Evolutionary conservation across 1,140 invertebrate genomes (phyloP).

Genomic region (Centruroides sculpturatus): DNA sequence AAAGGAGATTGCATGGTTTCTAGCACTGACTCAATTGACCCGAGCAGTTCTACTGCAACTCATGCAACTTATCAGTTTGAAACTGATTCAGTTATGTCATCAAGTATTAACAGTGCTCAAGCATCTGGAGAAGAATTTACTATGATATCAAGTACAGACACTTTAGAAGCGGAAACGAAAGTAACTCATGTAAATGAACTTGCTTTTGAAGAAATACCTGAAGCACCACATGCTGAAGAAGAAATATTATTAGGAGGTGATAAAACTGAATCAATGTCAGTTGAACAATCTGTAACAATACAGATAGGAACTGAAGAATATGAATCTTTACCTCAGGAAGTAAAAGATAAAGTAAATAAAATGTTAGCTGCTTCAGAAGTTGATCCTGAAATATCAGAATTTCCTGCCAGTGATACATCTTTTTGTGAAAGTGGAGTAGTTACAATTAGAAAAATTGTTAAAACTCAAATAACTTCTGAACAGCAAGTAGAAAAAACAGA

Average conservation of each 20-base stretch:
- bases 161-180: constrained; percentile 33
- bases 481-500: background rate
- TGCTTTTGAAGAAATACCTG: background rate
- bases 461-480: background rate
- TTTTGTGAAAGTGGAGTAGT: background rate
- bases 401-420: background rate
- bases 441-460: background rate
- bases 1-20: constrained; percentile 40
- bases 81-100: constrained; percentile 52
- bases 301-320: background rate
- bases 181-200: constrained; percentile 6
- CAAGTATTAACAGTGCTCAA: constrained; percentile 50
- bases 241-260: background rate
- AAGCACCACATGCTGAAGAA: background rate
- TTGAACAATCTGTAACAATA: background rate
- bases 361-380: background rate
- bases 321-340: background rate
- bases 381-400: background rate
- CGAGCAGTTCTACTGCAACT: constrained; percentile 45
- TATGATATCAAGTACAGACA: constrained; percentile 55
- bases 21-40: constrained; percentile 37
- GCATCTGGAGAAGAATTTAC: constrained; percentile 44
- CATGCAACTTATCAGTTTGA: constrained; percentile 67
- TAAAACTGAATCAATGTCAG: background rate
- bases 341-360: background rate